Evolutionary conservation across 2,888 invertebrate species (phyloP).

Genomic region (Operophtera brumata): DNA sequence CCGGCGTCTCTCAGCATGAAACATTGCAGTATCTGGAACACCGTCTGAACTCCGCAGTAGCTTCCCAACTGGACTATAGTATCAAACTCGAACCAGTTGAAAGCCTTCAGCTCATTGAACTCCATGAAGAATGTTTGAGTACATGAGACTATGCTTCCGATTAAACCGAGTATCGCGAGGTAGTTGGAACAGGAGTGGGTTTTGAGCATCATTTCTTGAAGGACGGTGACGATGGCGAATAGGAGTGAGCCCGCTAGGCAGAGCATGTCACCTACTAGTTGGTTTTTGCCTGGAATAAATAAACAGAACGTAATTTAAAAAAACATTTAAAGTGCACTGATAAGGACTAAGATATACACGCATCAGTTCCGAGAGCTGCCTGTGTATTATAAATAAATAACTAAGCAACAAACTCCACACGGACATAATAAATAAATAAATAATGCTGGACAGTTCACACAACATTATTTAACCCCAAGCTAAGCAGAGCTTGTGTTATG

Average conservation of each 20-base stretch:
- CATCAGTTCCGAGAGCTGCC: no score
- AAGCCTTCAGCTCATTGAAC: conserved; percentile 83
- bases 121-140: conserved; percentile 90
- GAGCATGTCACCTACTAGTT: conserved; percentile 90
- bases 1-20: conserved; percentile 88
- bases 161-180: conserved; percentile 89
- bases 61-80: conserved; percentile 80
- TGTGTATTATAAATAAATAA: no score
- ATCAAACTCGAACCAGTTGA: conserved; percentile 86
- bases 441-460: no score
- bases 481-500: no score
- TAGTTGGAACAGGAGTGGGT: conserved; percentile 89
- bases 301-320: background rate
- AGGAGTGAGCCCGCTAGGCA: conserved; percentile 88
- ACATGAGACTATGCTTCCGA: conserved; percentile 88
- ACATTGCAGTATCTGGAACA: conserved; percentile 88
- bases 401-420: no score
- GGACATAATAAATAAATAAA: no score
- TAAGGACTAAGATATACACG: no score
- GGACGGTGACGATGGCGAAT: conserved; percentile 89
- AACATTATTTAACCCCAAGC: no score
- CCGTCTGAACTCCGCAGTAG: conserved; percentile 86
- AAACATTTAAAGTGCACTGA: no score
- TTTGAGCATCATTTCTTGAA: conserved; percentile 91
- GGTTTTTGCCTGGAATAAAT: conserved; percentile 84